phyloP scores from a whole-genome alignment of 2,113 vertebrate species.

The Ellobius talpinus region DNA sequence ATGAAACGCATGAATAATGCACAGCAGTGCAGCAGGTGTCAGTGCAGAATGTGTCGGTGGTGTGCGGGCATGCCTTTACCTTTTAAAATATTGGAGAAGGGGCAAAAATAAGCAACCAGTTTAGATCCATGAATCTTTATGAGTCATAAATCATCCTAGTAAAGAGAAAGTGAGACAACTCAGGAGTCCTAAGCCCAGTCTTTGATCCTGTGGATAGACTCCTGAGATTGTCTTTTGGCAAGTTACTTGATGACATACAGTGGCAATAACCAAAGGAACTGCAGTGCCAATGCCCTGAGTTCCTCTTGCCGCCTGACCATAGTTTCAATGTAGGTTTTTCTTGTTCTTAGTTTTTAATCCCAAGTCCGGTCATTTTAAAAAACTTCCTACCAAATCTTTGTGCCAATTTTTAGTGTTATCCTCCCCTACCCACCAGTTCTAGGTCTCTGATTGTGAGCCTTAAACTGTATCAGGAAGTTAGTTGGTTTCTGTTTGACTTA shows the following conservation, averaged over 20 bases:
- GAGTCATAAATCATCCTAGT: neutral
- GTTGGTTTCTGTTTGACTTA: conserved; percentile 52
- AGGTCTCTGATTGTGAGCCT: conserved; percentile 26
- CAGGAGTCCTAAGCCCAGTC: neutral
- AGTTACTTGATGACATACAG: neutral
- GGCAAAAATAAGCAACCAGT: conserved; percentile 8
- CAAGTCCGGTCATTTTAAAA: neutral
- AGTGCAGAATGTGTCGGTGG: conserved; percentile 3
- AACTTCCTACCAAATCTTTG: conserved; percentile 16
- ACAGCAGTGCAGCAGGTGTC: conserved; percentile 23
- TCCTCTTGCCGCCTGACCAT: conserved; percentile 5
- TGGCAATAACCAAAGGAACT: neutral
- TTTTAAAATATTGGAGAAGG: neutral
- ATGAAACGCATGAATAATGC: conserved; percentile 9
- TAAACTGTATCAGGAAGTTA: conserved; percentile 45
- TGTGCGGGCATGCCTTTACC: neutral
- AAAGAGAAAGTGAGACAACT: neutral
- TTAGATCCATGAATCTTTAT: neutral
- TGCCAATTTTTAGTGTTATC: conserved; percentile 41
- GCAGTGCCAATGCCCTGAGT: neutral
- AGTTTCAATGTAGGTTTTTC: neutral
- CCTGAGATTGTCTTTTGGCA: conserved; percentile 12
- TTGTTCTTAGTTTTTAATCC: conserved; percentile 28
- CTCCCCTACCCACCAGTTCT: neutral
- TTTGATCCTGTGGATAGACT: neutral